Percentiles rank a stretch among this genome's conserved stretches.
Evolutionary conservation across 2,113 vertebrate genomes (phyloP).

Genomic region (Isurus oxyrinchus): DNA sequence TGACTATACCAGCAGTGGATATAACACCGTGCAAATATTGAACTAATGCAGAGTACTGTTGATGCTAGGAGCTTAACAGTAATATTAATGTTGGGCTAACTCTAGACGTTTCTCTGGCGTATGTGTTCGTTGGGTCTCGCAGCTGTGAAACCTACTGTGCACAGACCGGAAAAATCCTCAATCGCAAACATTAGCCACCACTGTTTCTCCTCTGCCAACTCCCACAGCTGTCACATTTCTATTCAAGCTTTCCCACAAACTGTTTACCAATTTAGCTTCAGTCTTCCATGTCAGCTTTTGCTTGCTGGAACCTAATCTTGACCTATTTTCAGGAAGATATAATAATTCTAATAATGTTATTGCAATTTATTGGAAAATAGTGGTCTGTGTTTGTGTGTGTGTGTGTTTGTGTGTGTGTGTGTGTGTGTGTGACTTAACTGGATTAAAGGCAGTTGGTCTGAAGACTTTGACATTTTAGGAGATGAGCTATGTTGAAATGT

Average conservation of each 20-base stretch:
- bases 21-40: background rate
- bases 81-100: background rate
- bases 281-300: background rate
- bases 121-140: background rate
- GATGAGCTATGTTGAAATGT: too few species aligned
- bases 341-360: too few species aligned
- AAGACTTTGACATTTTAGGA: too few species aligned
- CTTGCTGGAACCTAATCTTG: background rate
- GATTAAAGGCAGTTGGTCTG: too few species aligned
- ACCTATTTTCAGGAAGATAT: background rate
- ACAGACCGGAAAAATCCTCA: background rate
- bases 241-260: background rate
- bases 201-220: background rate
- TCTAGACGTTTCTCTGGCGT: background rate
- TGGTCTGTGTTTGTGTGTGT: too few species aligned
- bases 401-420: too few species aligned
- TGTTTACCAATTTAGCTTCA: background rate
- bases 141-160: constrained; percentile 6
- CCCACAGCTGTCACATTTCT: background rate
- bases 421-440: too few species aligned
- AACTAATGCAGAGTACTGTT: background rate
- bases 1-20: background rate
- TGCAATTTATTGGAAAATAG: too few species aligned
- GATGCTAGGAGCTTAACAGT: background rate
- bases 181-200: background rate